Conservation (phyloP, 2,113 vertebrate species). For the Solea senegalensis region DNA sequence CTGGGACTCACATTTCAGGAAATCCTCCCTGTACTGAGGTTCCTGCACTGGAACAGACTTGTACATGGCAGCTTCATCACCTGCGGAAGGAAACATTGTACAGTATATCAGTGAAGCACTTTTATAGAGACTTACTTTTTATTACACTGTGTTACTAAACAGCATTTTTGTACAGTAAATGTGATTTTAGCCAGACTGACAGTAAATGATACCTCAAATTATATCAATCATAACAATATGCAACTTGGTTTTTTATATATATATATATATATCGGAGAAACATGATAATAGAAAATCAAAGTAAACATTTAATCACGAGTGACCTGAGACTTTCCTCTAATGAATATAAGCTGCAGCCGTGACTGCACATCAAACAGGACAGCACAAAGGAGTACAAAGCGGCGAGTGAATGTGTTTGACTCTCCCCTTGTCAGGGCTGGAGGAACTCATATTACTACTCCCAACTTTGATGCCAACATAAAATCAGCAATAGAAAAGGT, state of each 20-base stretch:
- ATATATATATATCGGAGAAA: background rate
- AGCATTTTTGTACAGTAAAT: background rate
- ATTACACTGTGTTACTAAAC: background rate
- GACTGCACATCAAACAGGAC: conserved; percentile 27
- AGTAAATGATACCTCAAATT: no score
- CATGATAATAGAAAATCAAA: conserved; percentile 9
- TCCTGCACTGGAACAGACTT: conserved; percentile 71
- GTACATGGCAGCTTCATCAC: conserved; percentile 74
- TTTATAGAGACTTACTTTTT: background rate
- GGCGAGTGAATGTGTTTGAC: conserved; percentile 10
- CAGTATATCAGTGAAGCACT: background rate
- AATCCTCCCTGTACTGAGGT: conserved; percentile 77
- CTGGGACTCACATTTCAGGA: conserved; percentile 80
- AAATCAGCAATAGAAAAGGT: background rate
- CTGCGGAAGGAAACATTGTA: conserved; percentile 31
- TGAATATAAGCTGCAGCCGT: conserved; percentile 3
- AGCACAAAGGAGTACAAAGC: conserved; percentile 28
- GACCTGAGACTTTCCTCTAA: conserved; percentile 23
- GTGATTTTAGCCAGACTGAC: no score
- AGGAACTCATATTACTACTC: background rate
- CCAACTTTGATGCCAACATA: background rate
- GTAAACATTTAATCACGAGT: conserved; percentile 53
- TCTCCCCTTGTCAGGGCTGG: background rate
- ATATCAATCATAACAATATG: background rate
- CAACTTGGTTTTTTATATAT: background rate